Base-by-base conservation (phyloP, 1,140 invertebrate species). In the Augochlora pura region DNA sequence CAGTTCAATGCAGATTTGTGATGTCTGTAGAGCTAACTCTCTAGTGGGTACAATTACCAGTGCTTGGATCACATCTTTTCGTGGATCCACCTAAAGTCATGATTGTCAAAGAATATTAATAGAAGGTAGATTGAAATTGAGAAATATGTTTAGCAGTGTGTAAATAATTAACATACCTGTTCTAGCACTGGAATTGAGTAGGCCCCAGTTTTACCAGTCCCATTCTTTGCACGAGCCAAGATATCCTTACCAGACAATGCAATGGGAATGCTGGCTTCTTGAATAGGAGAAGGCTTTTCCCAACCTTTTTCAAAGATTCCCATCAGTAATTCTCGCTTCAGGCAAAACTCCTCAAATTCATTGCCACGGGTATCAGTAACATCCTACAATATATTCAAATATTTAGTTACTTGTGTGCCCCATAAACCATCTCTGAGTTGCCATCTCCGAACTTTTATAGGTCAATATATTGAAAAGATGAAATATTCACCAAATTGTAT, bases 251-350 rank as follows among this genome's bases (percentile, higher is more conserved):
- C 99, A 89, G 98, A 97, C 78, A 99, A 94, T 80, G 99, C 98
- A 92, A 99, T 98, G 76, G 99, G 99, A 94, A 99, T 99, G 91
- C 98, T 98, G 87, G 98, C 98, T 95, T 99, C 98, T 95, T 99
- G 99, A 94, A 99, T 99, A 32, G 99, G 99, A 83, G 98, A 99
- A 67, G 99, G 99, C 92, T 98, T 98, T 92, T 99, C 99, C 99
- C 99, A 99, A 65, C 99, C 99, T 94, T 99, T 99, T 93, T 99
- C 99, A 93, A 99, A 99, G 91, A 99, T 99, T 84, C 99, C 99
- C 99, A 99, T 99, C 77, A 99, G 94, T 86, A 99, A 94, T 94
- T 99, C 98, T 89, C 99, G 94, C 93, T 98, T 99, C 76, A 99
- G 94, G 93, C 99, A 99, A 94, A 99, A 99, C 93, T 99, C 99